Evolutionary conservation across 2,797 vertebrate genomes (phyloP), one percentile per base, ranked within the genome.

Genomic region (Thripadectes ignobilis): DNA sequence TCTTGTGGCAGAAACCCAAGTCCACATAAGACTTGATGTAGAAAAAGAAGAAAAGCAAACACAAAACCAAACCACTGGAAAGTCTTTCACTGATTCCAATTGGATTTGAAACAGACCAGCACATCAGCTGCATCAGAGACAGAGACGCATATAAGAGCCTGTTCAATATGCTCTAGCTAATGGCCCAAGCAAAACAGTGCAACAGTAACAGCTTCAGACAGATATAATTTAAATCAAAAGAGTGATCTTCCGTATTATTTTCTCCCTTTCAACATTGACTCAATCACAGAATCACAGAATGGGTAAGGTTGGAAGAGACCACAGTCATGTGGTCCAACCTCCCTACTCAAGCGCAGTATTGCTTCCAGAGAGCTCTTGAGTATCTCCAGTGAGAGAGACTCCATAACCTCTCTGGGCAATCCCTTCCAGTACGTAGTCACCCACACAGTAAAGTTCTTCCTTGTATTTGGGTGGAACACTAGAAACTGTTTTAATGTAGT

Each of bases 31-130:
- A 57, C 21, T 71, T 38, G 21, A 61, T 80, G 23, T 39, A 67
- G 57, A 9, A 62, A 41, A 38, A 63, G 52, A 54, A 54, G 18
- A 22, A 59, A 71, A 48, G 6, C 43, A 63, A 72, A 72, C 14
- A 3, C 9, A 43, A 57, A 75, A 7, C 4, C 21, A 85, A 90
- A 67, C 18, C 15, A 54, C 45, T 73, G 48, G 34, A 41, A 92
- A 87, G 26, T 71, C 48, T 89, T 91, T 52, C 27, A 29, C 19
- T 61, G 51, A 30, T 82, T 92, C 69, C 29, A 67, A 2, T 0
- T 87, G 45, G 21, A 77, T 89, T 91, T 93, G 59, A 78, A 93
- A 61, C 49, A 88, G 81, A 76, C 52, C 19, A 87, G 41, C 59
- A 76, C 66, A 46, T 59, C 51, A 55, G 22, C 30, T 77, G 38